Evolutionary conservation across 1,140 invertebrate species (phyloP).

Genomic region (Drosophila micromelanica): DNA sequence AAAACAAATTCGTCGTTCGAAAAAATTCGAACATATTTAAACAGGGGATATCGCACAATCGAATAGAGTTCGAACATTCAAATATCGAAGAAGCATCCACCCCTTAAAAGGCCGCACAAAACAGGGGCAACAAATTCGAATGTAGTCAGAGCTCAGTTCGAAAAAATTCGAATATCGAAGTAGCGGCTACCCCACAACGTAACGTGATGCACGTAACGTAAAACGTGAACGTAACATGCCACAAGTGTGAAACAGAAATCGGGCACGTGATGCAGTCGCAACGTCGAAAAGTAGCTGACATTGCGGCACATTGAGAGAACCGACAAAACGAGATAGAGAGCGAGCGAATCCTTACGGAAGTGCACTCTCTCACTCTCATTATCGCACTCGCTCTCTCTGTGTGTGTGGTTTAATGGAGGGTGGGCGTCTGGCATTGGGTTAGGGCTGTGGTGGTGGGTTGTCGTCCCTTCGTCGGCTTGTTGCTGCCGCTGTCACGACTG

Average conservation of each 20-base stretch:
- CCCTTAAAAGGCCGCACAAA: too few species aligned
- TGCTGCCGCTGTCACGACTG: conserved; percentile 26
- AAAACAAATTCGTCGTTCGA: conserved; percentile 13
- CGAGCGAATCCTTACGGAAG: conserved; percentile 25
- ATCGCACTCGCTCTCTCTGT: conserved; percentile 7
- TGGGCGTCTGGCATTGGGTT: conserved; percentile 40
- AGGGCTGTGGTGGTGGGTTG: conserved; percentile 47
- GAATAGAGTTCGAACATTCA: too few species aligned
- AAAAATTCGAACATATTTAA: neutral
- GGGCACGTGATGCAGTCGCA: conserved; percentile 47
- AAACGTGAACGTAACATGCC: conserved; percentile 55
- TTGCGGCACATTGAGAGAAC: conserved; percentile 52
- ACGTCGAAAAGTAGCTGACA: conserved; percentile 60
- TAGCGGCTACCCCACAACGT: conserved; percentile 21
- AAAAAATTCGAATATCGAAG: neutral
- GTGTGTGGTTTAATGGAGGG: conserved; percentile 6
- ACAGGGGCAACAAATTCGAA: too few species aligned
- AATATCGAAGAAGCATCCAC: too few species aligned
- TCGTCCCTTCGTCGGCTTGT: conserved; percentile 16
- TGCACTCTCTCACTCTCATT: conserved; percentile 10
- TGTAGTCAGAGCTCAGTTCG: too few species aligned
- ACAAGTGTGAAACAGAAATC: conserved; percentile 67
- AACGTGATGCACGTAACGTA: conserved; percentile 23
- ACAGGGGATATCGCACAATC: too few species aligned
- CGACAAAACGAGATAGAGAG: conserved; percentile 6